These are phyloP conservation scores for Oriolus oriolus DNA, from an alignment of 2,113 vertebrate genomes.

Conservation along the genomic window DNA sequence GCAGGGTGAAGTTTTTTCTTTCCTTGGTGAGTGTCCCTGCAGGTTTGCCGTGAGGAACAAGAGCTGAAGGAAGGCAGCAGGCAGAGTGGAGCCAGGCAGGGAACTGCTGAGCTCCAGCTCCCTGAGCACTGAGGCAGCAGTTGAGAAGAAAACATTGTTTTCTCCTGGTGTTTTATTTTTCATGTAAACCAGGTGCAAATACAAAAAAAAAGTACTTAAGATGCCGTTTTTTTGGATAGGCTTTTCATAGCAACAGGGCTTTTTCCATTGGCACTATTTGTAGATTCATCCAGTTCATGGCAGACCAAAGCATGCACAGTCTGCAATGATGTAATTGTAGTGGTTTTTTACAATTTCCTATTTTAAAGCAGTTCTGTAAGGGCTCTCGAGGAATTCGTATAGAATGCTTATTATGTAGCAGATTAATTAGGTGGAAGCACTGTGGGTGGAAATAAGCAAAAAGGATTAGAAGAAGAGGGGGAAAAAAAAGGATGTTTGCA, in stretches of 20 bases:
- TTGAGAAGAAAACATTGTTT: background rate
- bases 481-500: background rate
- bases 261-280: background rate
- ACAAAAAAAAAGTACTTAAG: background rate
- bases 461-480: background rate
- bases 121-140: background rate
- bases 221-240: background rate
- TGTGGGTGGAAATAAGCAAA: background rate
- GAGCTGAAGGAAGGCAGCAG: background rate
- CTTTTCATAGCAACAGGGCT: background rate
- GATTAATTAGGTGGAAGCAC: background rate
- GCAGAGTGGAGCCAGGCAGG: background rate
- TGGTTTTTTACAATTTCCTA: background rate
- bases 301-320: background rate
- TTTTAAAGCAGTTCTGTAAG: background rate
- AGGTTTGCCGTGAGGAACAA: background rate
- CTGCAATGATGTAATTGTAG: background rate
- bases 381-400: background rate
- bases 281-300: background rate
- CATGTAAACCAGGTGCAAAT: background rate
- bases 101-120: background rate
- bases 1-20: background rate
- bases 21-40: background rate
- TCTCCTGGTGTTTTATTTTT: background rate
- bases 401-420: background rate